These are phyloP conservation scores for Argentina silus DNA, from an alignment of 2,797 vertebrate genomes.

Conservation along the genomic window DNA sequence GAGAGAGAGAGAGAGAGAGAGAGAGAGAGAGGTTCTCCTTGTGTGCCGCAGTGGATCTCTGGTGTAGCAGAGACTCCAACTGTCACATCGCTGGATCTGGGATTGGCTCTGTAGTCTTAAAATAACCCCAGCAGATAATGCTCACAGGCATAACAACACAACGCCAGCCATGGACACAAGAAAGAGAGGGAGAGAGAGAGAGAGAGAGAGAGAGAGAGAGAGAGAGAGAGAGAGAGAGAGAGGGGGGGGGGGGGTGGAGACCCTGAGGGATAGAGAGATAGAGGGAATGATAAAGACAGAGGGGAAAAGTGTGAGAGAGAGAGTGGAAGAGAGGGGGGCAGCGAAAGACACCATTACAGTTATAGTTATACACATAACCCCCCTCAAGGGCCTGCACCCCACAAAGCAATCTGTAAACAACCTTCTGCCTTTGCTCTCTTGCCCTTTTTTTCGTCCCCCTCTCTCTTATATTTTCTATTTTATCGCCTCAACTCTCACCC, in stretches of 20 bases:
- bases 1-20: neutral
- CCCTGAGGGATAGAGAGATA: neutral
- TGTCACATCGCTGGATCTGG: neutral
- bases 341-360: neutral
- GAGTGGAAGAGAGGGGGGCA: neutral
- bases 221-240: neutral
- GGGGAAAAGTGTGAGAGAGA: neutral
- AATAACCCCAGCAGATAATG: neutral
- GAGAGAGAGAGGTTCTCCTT: neutral
- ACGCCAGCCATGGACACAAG: neutral
- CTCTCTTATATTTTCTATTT: neutral
- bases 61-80: neutral
- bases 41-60: too few relatives aligned
- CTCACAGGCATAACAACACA: neutral
- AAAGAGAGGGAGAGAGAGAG: neutral
- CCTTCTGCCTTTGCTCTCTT: neutral
- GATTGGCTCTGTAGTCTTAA: slow-evolving; percentile 2
- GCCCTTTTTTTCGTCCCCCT: neutral
- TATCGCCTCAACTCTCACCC: neutral
- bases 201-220: neutral
- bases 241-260: neutral
- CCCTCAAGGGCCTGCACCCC: neutral
- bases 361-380: neutral
- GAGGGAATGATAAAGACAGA: neutral
- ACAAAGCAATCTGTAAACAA: neutral